phyloP scores from a whole-genome alignment of 2,888 invertebrate species.

The Limnephilus auricula region DNA sequence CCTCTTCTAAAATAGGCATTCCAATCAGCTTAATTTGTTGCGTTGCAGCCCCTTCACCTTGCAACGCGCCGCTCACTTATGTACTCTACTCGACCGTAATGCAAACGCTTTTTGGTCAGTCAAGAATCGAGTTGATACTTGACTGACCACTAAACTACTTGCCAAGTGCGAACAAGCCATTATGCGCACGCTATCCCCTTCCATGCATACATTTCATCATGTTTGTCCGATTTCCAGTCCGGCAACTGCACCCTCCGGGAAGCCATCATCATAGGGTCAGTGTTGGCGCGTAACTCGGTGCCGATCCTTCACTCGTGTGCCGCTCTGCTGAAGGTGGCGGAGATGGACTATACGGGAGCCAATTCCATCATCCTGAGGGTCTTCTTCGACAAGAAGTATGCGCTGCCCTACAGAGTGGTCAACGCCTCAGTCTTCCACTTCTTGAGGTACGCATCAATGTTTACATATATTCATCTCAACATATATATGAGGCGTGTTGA shows the following conservation, averaged over 20 bases:
- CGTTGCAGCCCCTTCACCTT: no score
- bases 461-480: neutral
- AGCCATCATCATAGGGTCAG: slow-evolving; percentile 96
- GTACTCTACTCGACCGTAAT: no score
- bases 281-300: slow-evolving; percentile 93
- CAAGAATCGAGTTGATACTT: no score
- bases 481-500: no score
- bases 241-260: slow-evolving; percentile 97
- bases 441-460: slow-evolving; percentile 80
- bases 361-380: slow-evolving; percentile 96
- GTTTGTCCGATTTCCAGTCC: slow-evolving; percentile 76
- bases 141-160: no score
- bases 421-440: slow-evolving; percentile 98
- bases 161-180: no score
- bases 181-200: no score
- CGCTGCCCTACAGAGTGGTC: slow-evolving; percentile 95
- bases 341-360: slow-evolving; percentile 98
- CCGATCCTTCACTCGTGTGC: slow-evolving; percentile 97
- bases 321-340: slow-evolving; percentile 95
- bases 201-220: neutral
- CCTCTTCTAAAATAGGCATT: no score
- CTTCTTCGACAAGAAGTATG: slow-evolving; percentile 98
- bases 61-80: no score
- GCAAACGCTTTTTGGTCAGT: no score
- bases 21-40: no score